These are phyloP conservation scores for Pardalotus punctatus DNA, from an alignment of 2,113 vertebrate genomes.

Conservation along the genomic window DNA sequence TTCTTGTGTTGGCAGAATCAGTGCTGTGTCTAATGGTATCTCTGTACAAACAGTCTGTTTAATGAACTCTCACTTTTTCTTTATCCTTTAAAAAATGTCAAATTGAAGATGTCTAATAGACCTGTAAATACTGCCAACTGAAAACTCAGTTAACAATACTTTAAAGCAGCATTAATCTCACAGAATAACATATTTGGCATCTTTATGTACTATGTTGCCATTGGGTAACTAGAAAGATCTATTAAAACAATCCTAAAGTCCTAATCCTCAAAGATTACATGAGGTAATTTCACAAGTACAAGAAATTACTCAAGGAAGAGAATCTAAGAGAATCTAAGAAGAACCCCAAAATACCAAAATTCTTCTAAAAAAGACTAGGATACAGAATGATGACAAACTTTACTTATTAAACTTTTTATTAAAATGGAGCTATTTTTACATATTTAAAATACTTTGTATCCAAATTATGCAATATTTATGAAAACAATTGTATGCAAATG, in stretches of 20 bases:
- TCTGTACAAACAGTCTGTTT: background rate
- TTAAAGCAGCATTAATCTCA: background rate
- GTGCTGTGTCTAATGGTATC: background rate
- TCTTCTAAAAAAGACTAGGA: background rate
- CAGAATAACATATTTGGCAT: background rate
- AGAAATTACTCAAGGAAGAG: background rate
- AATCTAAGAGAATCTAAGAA: background rate
- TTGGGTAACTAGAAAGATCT: background rate
- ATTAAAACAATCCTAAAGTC: background rate
- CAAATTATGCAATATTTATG: constrained; percentile 61
- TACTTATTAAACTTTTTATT: constrained; percentile 71
- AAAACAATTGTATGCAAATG: constrained; percentile 58
- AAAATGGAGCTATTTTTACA: constrained; percentile 68
- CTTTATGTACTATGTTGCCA: background rate
- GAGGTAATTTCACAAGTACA: background rate
- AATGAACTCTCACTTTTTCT: background rate
- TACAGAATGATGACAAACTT: background rate
- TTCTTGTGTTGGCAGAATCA: background rate
- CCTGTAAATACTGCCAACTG: background rate
- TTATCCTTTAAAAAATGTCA: background rate
- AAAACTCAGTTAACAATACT: background rate
- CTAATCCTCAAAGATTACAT: background rate
- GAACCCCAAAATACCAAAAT: background rate
- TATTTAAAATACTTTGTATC: constrained; percentile 73
- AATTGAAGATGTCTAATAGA: background rate